Evolutionary conservation across 2,888 invertebrate genomes (phyloP), one percentile per base, ranked within the genome.

Genomic region (Zygaena filipendulae): DNA sequence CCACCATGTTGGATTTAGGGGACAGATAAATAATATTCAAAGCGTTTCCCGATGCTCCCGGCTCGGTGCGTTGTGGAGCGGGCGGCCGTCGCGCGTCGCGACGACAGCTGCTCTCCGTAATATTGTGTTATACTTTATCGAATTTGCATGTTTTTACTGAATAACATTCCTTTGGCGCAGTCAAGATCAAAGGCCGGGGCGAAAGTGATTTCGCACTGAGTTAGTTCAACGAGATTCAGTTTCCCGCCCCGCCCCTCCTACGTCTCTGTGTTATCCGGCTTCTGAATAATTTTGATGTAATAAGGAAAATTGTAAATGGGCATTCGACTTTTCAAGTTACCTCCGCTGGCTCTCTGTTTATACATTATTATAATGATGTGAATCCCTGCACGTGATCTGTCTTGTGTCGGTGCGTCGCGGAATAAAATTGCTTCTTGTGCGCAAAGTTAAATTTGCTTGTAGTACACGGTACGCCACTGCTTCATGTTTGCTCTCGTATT

Each of bases 111-210:
- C 58, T 63, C 60, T 59, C 52, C 55, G 60, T 68, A 74, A 77
- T 74, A 77, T 77, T 75, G 74, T 75, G 70, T 79, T 77, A 77
- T 77, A 75, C 72, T 70, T 77, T 75, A 79, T 79, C 77, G 74
- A 77, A 79, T 79, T 79, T 79, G 72, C 79, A 79, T 79, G 77
- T 79, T 79, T 79, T 79, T 79, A 75, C 79, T 72, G 75, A 72
- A 77, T 72, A 77, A 74, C 70, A 72, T 79, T 74, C 74, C 79
- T 77, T 79, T 75, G 74, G 72, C 71, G 64, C 69, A 60, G 52
- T 54, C 61, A 61, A 77, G 72, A 77, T 79, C 79, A 79, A 79
- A 79, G 79, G 71, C 56, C 63, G 59, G 52, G 59, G 58, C 60
- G 68, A 70, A 74, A 79, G 74, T 79, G 79, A 79, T 79, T 79